Percentiles rank a stretch among this genome's conserved stretches.
Conservation (phyloP, 1,140 invertebrate genomes). For the Drosophila carrolli region DNA sequence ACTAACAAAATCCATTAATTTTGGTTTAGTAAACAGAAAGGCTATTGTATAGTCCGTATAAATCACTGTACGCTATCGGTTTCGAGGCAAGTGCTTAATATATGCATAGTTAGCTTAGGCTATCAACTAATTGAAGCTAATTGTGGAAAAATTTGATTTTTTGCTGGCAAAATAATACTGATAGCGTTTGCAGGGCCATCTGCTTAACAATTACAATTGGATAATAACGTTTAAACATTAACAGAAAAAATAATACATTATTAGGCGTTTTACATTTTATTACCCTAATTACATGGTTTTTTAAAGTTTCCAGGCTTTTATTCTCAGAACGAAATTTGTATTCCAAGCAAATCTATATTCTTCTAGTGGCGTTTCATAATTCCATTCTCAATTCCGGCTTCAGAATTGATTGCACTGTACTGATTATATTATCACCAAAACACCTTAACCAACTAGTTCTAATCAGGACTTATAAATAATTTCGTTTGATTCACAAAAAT, state of each 20-base stretch:
- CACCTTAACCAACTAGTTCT: slow-evolving; percentile 7
- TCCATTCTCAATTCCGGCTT: neutral
- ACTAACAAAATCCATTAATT: slow-evolving; percentile 66
- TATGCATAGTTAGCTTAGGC: neutral
- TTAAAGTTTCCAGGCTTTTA: no score
- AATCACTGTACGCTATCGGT: slow-evolving; percentile 40
- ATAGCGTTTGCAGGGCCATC: slow-evolving; percentile 7
- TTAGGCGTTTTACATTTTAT: no score
- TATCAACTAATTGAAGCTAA: slow-evolving; percentile 44
- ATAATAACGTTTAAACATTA: neutral
- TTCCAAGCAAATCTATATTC: neutral
- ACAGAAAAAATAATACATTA: neutral
- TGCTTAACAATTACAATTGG: neutral
- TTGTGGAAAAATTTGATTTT: slow-evolving; percentile 17
- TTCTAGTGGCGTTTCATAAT: neutral
- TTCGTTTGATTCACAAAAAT: slow-evolving; percentile 32
- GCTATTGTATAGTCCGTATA: slow-evolving; percentile 27
- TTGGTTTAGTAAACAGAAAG: slow-evolving; percentile 51
- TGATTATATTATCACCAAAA: slow-evolving; percentile 14
- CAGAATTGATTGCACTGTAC: slow-evolving; percentile 3
- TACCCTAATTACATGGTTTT: no score
- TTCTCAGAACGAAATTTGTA: no score
- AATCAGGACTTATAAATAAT: slow-evolving; percentile 17
- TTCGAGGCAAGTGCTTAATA: slow-evolving; percentile 33
- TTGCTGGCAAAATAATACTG: slow-evolving; percentile 7